Evolutionary conservation across 2,888 invertebrate genomes (phyloP).

Genomic region (Andrena bucephala): DNA sequence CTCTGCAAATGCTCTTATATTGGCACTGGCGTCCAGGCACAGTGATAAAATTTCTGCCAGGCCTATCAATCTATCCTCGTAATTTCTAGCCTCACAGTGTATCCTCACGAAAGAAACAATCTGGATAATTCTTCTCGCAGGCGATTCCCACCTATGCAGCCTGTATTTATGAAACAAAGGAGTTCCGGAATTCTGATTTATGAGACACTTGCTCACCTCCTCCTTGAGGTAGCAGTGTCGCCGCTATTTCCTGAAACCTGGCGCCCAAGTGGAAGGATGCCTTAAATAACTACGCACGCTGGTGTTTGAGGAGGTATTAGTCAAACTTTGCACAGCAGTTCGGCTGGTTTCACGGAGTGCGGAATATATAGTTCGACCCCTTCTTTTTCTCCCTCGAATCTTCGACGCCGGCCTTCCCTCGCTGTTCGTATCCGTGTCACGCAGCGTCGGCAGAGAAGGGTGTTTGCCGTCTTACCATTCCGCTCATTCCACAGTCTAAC

Average conservation of each 20-base stretch:
- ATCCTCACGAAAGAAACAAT: background rate
- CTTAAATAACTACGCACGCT: background rate
- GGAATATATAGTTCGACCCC: conserved; percentile 10
- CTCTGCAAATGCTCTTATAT: background rate
- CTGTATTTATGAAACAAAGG: background rate
- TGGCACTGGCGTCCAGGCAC: background rate
- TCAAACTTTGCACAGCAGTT: background rate
- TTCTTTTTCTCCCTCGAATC: conserved; percentile 32
- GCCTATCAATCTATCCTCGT: background rate
- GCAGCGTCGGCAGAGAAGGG: conserved; percentile 26
- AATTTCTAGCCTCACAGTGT: background rate
- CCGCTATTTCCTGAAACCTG: background rate
- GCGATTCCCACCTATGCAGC: no score
- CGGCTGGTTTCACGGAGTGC: conserved; percentile 24
- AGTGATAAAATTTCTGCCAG: background rate
- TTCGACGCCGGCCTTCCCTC: conserved; percentile 31
- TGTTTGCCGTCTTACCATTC: background rate
- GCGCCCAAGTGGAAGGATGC: background rate
- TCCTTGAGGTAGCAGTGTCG: no score
- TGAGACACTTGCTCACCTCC: background rate
- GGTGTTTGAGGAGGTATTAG: conserved; percentile 16
- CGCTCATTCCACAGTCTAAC: conserved; percentile 22
- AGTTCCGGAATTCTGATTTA: background rate
- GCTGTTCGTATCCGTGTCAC: conserved; percentile 49
- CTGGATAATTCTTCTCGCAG: background rate